Base-by-base conservation (phyloP, 2,888 invertebrate species). In the Mechanitis messenoides region DNA sequence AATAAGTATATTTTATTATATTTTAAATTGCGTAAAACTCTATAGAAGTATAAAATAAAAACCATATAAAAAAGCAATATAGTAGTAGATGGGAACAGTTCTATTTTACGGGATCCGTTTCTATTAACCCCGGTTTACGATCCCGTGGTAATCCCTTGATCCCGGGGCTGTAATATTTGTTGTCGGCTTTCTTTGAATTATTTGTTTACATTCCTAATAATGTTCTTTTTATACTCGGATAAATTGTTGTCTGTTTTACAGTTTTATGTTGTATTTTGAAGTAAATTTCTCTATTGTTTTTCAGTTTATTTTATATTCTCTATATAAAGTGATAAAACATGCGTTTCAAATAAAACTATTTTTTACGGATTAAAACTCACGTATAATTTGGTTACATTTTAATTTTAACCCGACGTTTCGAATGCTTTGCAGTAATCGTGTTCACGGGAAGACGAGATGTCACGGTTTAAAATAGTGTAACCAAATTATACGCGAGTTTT, bases 41-140 rank as follows among this genome's bases (percentile, higher is more conserved):
- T 50, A 50, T 50, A 31, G 50, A 50, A 31, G 31, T 50, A 50
- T 50, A 50, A 50, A 50, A 50, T 47, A n/a, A 47, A 47, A 38
- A 45, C 31, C 38, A 42, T 33, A 47, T 57, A 56, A 56, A 56
- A 56, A 62, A 57, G 62, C 59, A 56, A 58, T 58, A 53, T 58
- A 56, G 47, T 58, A 56, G 35, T 33, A n/a, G 55, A 60, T 63
- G 61, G 62, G 58, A 58, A 68, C 73, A 70, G 76, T 79, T 82
- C 72, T 68, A 70, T 81, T 83, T 84, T 83, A 84, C 83, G 83
- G 77, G 77, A 75, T 72, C 73, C 85, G 78, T 83, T 83, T 80
- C 80, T 80, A 78, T 80, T 80, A 83, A 84, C 73, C 72, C 72
- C 72, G 70, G 79, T 83, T 83, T 85, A 83, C 79, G 83, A 75